Evolutionary conservation across 2,888 invertebrate species (phyloP), one percentile per base, ranked within the genome.

Genomic region (Masnerella sp.): DNA sequence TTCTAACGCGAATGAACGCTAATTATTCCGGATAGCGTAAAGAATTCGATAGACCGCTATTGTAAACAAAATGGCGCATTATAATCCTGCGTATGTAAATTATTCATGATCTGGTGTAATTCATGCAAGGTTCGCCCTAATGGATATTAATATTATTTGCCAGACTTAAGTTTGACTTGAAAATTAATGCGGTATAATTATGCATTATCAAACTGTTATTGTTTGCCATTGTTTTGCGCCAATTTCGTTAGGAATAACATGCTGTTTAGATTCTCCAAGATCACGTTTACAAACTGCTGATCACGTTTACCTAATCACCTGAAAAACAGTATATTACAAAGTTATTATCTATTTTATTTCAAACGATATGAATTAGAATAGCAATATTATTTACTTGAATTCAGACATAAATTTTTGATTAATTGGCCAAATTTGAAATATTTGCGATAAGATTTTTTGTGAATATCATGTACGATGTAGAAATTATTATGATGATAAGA

Each of bases 71-170:
- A 17, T 22, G 9, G 1, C 22, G 22, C 5, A 42, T 42, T 22
- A 22, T 42, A 42, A 42, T 20, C 22, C n/a, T n/a, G 9, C 11
- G 11, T 20, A n/a, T 42, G 14, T 20, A 22, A 42, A 42, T 42
- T 42, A 42, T 20, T 42, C 20, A 42, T 42, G 22, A 42, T 20
- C 11, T 5, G n/a, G 42, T 20, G 14, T 38, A 38, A 38, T 38
- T 38, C 14, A 38, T 38, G 2, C 36, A 12, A 5, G 5, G 15
- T 38, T 38, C n/a, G n/a, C 14, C 15, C 15, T 8, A 38, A 38
- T 38, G 38, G 15, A 14, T 38, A 14, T 38, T 38, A 38, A 38
- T 38, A 15, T 38, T 38, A 38, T n/a, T 38, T 38, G 11, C 15
- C 7, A 38, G 15, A 15, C 15, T 40, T 40, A 40, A 15, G 15